Conservation (phyloP, 2,888 invertebrate species). For the Petrolisthes manimaculis region DNA sequence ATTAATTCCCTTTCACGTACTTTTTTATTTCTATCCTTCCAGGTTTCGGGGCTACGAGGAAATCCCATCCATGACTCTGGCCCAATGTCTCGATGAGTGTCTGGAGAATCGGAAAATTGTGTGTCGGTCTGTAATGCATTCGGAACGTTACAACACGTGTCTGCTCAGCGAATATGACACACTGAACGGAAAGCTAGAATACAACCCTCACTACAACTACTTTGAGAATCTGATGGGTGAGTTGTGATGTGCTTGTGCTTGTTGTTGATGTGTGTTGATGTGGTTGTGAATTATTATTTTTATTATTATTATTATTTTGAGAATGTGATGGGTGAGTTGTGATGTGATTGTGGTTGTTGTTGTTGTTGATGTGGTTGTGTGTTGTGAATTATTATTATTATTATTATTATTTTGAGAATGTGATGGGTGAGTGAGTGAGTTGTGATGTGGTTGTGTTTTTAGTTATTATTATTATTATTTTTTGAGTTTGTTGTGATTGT, state of each 20-base stretch:
- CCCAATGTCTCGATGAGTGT: constrained; percentile 91
- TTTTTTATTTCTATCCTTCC: not conserved
- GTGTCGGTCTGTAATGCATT: constrained; percentile 89
- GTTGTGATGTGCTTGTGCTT: constrained; percentile 69
- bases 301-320: too few species aligned
- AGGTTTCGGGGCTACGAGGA: constrained; percentile 49
- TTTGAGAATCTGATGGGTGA: constrained; percentile 93
- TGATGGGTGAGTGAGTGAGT: constrained; percentile 68
- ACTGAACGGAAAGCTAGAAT: constrained; percentile 88
- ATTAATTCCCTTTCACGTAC: too few species aligned
- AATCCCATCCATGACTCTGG: constrained; percentile 76
- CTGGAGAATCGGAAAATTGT: constrained; percentile 77
- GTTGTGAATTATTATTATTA: too few species aligned
- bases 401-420: too few species aligned
- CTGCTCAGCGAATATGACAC: constrained; percentile 80
- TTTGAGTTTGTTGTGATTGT: too few species aligned
- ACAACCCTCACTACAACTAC: constrained; percentile 90
- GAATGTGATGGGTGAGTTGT: too few species aligned
- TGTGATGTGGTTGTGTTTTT: too few species aligned
- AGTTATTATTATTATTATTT: too few species aligned
- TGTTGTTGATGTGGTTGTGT: not conserved
- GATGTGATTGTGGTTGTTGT: too few species aligned
- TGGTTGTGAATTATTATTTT: too few species aligned
- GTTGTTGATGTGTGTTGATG: too few species aligned
- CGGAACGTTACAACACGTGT: constrained; percentile 86